These are phyloP conservation scores for Tribolium castaneum DNA, from an alignment of 1,140 invertebrate genomes.

Conservation along the genomic window DNA sequence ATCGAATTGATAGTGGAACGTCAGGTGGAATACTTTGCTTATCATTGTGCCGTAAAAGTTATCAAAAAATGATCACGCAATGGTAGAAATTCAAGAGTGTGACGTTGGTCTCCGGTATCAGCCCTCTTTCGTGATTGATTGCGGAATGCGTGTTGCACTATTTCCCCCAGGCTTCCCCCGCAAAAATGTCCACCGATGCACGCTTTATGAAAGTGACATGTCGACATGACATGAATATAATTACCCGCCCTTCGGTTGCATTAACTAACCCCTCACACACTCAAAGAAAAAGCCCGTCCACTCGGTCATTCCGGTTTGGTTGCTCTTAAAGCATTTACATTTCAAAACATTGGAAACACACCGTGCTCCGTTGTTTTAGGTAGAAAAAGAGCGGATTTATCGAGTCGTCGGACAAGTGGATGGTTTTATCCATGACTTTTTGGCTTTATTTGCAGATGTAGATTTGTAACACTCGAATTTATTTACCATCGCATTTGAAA, in stretches of 20 bases:
- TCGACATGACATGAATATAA: slow-evolving; percentile 50
- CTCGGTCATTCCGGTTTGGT: slow-evolving; percentile 2
- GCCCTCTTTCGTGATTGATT: slow-evolving; percentile 15
- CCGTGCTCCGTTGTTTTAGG: slow-evolving; percentile 19
- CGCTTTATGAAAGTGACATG: slow-evolving; percentile 51
- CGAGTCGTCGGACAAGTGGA: slow-evolving; percentile 39
- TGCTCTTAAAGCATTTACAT: slow-evolving; percentile 4
- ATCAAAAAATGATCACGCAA: neutral
- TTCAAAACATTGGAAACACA: slow-evolving; percentile 12
- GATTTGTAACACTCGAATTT: slow-evolving; percentile 46
- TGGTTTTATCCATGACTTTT: slow-evolving; percentile 40
- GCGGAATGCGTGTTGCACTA: slow-evolving; percentile 12
- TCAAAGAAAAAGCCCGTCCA: neutral
- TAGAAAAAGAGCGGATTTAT: slow-evolving; percentile 40
- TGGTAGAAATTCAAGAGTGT: neutral
- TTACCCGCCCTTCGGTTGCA: slow-evolving; percentile 36
- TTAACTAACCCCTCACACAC: neutral
- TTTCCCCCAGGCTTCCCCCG: neutral
- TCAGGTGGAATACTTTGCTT: neutral
- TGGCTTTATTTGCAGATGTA: slow-evolving; percentile 42
- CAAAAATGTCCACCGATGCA: neutral
- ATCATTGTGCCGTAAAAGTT: neutral
- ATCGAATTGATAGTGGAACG: neutral
- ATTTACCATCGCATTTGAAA: slow-evolving; percentile 42
- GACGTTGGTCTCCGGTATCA: neutral